Evolutionary conservation across 1,140 invertebrate genomes (phyloP).

Genomic region (Sinonovacula constricta): DNA sequence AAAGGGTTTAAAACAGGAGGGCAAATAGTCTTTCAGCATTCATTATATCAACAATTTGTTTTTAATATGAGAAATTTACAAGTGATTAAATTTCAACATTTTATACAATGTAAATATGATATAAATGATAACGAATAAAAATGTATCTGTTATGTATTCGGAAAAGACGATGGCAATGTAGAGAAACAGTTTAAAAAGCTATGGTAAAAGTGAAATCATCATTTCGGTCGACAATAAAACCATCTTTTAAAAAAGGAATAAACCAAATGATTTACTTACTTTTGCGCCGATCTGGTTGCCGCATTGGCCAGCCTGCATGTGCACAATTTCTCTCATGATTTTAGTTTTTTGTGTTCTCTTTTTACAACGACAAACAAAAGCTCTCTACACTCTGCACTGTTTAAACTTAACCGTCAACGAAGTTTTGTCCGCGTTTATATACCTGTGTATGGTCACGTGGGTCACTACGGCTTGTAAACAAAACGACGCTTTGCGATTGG

Average conservation of each 20-base stretch:
- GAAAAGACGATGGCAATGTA: not conserved
- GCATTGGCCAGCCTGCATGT: slow-evolving; percentile 95
- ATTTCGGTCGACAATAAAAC: not conserved
- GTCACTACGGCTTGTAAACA: not conserved
- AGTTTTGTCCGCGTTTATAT: not conserved
- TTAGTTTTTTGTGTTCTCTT: slow-evolving; percentile 72
- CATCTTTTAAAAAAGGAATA: not conserved
- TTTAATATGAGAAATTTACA: too few relatives aligned
- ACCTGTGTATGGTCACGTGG: not conserved
- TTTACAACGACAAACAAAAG: not conserved
- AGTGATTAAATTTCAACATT: too few relatives aligned
- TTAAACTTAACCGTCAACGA: not conserved
- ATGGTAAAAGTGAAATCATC: not conserved
- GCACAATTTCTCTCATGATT: slow-evolving; percentile 95
- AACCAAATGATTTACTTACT: slow-evolving; percentile 81
- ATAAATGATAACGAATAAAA: not conserved
- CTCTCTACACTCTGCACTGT: not conserved
- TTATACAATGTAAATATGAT: not conserved
- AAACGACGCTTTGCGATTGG: not conserved
- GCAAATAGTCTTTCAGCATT: too few relatives aligned
- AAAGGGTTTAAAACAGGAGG: too few relatives aligned
- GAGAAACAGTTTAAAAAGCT: not conserved
- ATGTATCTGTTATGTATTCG: not conserved
- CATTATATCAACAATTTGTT: too few relatives aligned
- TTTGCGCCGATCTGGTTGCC: slow-evolving; percentile 97